A percentile compares a stretch with the other conserved stretches of the same genome.
phyloP scores from a whole-genome alignment of 2,888 invertebrate species.

The Muscina levida region DNA sequence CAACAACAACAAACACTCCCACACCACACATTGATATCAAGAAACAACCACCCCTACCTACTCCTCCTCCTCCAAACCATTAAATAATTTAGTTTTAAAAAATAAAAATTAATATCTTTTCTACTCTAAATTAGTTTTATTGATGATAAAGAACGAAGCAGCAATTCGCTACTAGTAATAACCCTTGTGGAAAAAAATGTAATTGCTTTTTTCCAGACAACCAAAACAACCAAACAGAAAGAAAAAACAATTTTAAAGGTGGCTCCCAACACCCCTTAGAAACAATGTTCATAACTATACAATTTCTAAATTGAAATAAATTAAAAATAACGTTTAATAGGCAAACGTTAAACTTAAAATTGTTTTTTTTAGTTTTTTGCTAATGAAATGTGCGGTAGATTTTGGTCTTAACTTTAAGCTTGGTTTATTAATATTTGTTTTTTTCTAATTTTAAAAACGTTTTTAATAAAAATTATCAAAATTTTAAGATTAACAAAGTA shows the following conservation, averaged over 20 bases:
- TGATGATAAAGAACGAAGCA: conserved; percentile 25
- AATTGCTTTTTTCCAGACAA: too few relatives aligned
- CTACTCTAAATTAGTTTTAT: conserved; percentile 55
- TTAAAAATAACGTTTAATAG: neutral
- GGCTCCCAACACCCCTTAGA: neutral
- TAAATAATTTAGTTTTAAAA: conserved; percentile 57
- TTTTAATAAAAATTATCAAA: conserved; percentile 45
- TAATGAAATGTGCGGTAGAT: too few relatives aligned
- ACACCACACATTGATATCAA: conserved; percentile 4
- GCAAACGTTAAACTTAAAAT: conserved; percentile 41
- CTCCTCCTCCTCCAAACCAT: conserved; percentile 51
- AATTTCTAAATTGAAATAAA: conserved; percentile 4
- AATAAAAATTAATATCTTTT: conserved; percentile 48
- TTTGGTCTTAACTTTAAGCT: too few relatives aligned
- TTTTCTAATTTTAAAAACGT: neutral
- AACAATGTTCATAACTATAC: neutral
- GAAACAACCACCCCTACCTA: conserved; percentile 22
- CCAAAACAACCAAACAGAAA: conserved; percentile 8
- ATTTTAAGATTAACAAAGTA: conserved; percentile 29
- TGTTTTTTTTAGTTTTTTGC: conserved; percentile 30
- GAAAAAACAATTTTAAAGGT: conserved; percentile 5
- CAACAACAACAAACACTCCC: neutral
- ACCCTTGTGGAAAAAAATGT: too few relatives aligned
- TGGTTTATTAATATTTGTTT: conserved; percentile 44
- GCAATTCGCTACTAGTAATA: too few relatives aligned